Base-by-base conservation (phyloP, 2,797 vertebrate genomes). In the Sphenopsis melanotis region DNA sequence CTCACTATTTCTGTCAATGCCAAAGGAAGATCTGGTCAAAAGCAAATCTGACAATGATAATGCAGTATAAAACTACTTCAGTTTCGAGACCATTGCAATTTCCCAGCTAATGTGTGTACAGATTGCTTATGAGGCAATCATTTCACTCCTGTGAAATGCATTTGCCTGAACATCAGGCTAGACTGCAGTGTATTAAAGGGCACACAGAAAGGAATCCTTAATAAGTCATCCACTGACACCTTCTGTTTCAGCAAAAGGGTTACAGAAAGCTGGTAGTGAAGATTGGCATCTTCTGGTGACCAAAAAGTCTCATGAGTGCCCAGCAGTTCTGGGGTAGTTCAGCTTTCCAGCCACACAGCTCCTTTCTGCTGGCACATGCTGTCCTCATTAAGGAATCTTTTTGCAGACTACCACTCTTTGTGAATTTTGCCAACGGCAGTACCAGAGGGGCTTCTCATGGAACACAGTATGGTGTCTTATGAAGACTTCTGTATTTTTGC, bases 331-430 rank as follows among this genome's bases (percentile, higher is more conserved):
- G 66, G 23, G 42, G 22, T 22, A 50, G 52, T 32, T 91, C 60
- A 72, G 30, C 19, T 87, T 76, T 61, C 24, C 71, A 65, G 53
- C 34, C 32, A 41, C 53, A 42, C 34, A 14, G 41, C 12, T 15
- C 9, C n/a, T 44, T 75, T 52, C 61, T 72, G 39, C 15, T 79
- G 22, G 15, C 59, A 64, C 47, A 19, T 10, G 13, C 5, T 76
- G 46, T 53, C 80, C 69, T 71, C 57, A 93, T 91, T 89, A 89
- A 87, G 65, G 91, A 94, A 71, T 69, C 32, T 74, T 95, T 84
- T 81, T 81, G 29, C 34, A 91, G 46, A 15, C 55, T 61, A 47
- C n/a, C 49, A 47, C 26, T 80, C 29, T 87, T 84, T 49, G 72
- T 49, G 78, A 85, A 66, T 80, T 87, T 83, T 30, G 57, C 53